A percentile compares a stretch with the other conserved stretches of the same genome.
phyloP scores from a whole-genome alignment of 2,113 vertebrate species.

The Puffinus mauretanicus region DNA sequence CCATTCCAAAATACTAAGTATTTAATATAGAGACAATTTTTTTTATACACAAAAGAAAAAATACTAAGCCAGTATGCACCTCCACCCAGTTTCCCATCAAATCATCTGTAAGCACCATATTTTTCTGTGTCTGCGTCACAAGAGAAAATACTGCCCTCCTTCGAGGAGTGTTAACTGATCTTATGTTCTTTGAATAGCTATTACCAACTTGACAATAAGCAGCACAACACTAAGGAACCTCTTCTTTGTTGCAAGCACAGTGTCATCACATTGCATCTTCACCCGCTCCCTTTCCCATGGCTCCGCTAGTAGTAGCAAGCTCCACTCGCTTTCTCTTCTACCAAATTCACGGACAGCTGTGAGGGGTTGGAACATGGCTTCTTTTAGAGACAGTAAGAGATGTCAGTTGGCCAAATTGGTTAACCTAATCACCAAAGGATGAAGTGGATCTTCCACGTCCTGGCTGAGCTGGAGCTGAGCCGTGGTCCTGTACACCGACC shows the following conservation, averaged over 20 bases:
- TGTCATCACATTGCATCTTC: neutral
- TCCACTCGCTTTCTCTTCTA: neutral
- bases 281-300: neutral
- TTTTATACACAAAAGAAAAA: neutral
- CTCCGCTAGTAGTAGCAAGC: neutral
- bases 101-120: neutral
- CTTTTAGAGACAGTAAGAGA: neutral
- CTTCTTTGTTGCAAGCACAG: neutral
- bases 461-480: neutral
- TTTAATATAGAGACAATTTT: neutral
- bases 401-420: neutral
- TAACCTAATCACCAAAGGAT: neutral
- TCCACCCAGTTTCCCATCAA: neutral
- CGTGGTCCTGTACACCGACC: accelerated
- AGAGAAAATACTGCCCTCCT: neutral
- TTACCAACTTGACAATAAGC: neutral
- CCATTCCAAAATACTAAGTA: neutral
- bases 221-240: neutral
- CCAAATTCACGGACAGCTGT: neutral
- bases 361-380: neutral
- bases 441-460: neutral
- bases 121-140: neutral
- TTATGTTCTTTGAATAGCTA: neutral
- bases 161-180: neutral
- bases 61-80: neutral